phyloP scores from a whole-genome alignment of 2,113 vertebrate genomes.

The Coregonus clupeaformis region DNA sequence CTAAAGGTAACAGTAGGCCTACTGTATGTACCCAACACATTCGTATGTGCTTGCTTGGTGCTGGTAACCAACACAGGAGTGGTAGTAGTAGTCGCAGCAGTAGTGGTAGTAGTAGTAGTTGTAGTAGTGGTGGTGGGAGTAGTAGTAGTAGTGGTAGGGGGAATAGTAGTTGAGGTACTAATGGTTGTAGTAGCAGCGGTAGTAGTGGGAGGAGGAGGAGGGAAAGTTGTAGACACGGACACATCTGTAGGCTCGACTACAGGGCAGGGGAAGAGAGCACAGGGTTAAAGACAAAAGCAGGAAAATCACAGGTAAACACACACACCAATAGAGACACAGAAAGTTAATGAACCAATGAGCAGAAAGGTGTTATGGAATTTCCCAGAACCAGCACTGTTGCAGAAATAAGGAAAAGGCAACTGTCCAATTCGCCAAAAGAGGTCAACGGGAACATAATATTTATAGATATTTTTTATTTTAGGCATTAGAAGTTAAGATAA shows the following conservation, averaged over 20 bases:
- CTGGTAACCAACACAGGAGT: conserved; percentile 69
- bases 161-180: conserved; percentile 51
- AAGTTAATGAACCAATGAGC: conserved; percentile 12
- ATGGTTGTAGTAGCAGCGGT: conserved; percentile 60
- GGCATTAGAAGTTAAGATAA: background rate
- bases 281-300: conserved; percentile 58
- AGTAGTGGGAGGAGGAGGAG: conserved; percentile 62
- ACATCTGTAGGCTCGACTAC: conserved; percentile 71
- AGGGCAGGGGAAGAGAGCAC: conserved; percentile 68
- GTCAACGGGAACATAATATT: background rate
- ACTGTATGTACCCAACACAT: conserved; percentile 68
- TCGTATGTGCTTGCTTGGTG: conserved; percentile 63
- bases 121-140: conserved; percentile 44
- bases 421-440: background rate
- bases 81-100: conserved; percentile 44
- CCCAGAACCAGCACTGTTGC: background rate
- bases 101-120: conserved; percentile 49
- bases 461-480: background rate
- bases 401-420: background rate
- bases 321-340: conserved; percentile 21
- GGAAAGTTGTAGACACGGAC: conserved; percentile 64
- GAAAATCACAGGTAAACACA: conserved; percentile 23
- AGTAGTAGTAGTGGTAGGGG: conserved; percentile 47
- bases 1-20: conserved; percentile 11
- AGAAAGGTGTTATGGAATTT: background rate